These are phyloP conservation scores for Pituophis catenifer DNA, from an alignment of 2,113 vertebrate species.

Conservation along the genomic window DNA sequence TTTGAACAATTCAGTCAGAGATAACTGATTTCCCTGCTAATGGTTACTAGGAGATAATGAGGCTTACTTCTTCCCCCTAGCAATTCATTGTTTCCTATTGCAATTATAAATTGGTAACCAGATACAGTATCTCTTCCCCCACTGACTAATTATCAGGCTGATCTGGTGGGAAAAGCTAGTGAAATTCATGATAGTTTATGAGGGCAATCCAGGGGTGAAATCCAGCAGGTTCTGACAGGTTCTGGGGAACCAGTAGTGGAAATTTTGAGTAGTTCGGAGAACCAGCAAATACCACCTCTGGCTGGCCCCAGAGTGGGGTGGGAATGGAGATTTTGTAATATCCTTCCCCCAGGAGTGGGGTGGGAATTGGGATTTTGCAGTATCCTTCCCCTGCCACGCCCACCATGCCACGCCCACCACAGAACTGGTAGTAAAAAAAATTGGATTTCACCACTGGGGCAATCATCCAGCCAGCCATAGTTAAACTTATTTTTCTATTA, in stretches of 20 bases:
- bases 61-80: neutral
- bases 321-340: too few species aligned
- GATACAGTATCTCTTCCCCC: neutral
- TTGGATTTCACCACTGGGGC: neutral
- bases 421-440: too few species aligned
- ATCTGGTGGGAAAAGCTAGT: neutral
- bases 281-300: too few species aligned
- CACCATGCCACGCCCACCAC: too few species aligned
- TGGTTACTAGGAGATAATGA: neutral
- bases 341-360: too few species aligned
- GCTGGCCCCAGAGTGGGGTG: too few species aligned
- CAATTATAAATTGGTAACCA: neutral
- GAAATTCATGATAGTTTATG: neutral
- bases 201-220: neutral
- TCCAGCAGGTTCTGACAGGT: too few species aligned
- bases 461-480: neutral
- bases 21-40: neutral
- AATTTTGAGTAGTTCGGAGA: too few species aligned
- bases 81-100: neutral
- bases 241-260: too few species aligned
- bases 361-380: too few species aligned
- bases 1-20: neutral
- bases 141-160: neutral
- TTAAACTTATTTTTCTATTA: neutral
- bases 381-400: too few species aligned